Conservation (phyloP, 2,888 invertebrate genomes). For the Phania funesta region DNA sequence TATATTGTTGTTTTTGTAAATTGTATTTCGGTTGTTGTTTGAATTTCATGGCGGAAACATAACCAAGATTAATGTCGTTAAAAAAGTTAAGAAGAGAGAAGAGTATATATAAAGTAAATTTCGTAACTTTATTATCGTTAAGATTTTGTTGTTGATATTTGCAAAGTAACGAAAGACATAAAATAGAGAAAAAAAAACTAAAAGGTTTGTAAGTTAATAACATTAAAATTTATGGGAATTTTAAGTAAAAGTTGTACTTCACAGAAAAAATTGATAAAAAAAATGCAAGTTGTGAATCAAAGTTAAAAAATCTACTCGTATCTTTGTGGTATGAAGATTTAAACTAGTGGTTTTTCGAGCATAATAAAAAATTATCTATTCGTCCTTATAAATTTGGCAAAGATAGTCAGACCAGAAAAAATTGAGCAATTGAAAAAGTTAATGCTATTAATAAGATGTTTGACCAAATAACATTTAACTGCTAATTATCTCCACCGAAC, state of each 20-base stretch:
- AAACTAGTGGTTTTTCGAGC: no score
- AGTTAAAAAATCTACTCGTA: no score
- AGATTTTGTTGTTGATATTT: conserved; percentile 65
- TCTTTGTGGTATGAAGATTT: no score
- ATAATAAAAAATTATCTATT: no score
- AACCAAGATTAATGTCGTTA: conserved; percentile 68
- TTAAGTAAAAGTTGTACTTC: conserved; percentile 53
- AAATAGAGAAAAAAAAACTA: conserved; percentile 22
- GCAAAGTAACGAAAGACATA: not conserved
- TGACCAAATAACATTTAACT: no score
- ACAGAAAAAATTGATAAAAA: not conserved
- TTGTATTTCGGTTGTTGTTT: conserved; percentile 61
- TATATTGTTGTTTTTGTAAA: conserved; percentile 53
- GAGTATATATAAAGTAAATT: conserved; percentile 48
- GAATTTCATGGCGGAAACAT: conserved; percentile 66
- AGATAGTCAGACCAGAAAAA: no score
- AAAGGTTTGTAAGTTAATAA: conserved; percentile 64
- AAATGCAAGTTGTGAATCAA: not conserved
- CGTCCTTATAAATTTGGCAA: no score
- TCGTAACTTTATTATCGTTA: conserved; percentile 68
- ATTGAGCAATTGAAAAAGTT: no score
- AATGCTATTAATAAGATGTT: no score
- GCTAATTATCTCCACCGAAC: no score
- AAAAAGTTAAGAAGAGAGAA: conserved; percentile 42
- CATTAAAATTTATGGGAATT: conserved; percentile 66